phyloP scores from a whole-genome alignment of 2,888 invertebrate genomes.

The Adineta ricciae region DNA sequence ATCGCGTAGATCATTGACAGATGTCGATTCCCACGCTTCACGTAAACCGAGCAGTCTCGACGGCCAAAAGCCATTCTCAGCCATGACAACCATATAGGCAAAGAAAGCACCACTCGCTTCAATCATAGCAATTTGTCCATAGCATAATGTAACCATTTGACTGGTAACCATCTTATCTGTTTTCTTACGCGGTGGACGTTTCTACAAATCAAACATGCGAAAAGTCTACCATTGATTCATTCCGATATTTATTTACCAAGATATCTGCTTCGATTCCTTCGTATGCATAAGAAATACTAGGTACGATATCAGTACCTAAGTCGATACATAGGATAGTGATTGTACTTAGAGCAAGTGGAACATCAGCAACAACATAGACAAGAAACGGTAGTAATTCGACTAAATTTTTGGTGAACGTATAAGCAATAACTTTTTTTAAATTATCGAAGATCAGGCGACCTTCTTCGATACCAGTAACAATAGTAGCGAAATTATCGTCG shows the following conservation, averaged over 20 bases:
- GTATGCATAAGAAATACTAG: constrained; percentile 31
- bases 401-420: constrained; percentile 33
- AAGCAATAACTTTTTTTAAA: constrained; percentile 33
- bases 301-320: constrained; percentile 33
- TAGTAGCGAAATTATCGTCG: constrained; percentile 40
- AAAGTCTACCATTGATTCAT: too few species aligned
- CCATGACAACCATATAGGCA: constrained; percentile 26
- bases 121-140: constrained; percentile 30
- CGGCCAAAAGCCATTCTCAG: constrained; percentile 30
- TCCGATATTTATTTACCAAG: neutral
- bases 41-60: constrained; percentile 8
- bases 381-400: constrained; percentile 33
- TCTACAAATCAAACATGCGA: neutral
- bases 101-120: constrained; percentile 31
- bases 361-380: constrained; percentile 28
- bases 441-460: constrained; percentile 36
- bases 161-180: constrained; percentile 2
- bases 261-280: constrained; percentile 31
- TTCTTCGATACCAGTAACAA: constrained; percentile 40
- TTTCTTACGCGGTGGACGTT: constrained; percentile 20
- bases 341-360: constrained; percentile 32
- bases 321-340: constrained; percentile 34
- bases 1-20: constrained; percentile 24
- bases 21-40: constrained; percentile 18
- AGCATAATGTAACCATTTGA: constrained; percentile 31